Evolutionary conservation across 2,888 invertebrate genomes (phyloP).

Genomic region (Ethmia dodecea): DNA sequence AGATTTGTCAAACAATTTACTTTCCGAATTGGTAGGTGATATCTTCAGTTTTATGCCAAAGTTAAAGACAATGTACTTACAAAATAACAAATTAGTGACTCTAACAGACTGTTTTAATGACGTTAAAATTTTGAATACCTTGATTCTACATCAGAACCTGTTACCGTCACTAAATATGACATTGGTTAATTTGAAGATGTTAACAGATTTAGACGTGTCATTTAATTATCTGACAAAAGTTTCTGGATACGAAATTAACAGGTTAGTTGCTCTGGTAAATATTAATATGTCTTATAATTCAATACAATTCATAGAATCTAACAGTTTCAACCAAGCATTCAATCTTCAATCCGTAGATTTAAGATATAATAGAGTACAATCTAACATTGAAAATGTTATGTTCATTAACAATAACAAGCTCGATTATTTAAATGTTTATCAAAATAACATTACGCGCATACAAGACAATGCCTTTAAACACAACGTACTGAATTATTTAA

Average conservation of each 20-base stretch:
- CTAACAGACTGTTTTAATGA: constrained; percentile 37
- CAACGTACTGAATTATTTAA: constrained; percentile 35
- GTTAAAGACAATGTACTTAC: constrained; percentile 39
- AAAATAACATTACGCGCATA: constrained; percentile 41
- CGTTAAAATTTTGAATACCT: constrained; percentile 29
- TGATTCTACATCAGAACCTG: constrained; percentile 43
- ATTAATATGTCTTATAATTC: constrained; percentile 51
- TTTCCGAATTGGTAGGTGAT: constrained; percentile 31
- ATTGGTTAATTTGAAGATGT: constrained; percentile 37
- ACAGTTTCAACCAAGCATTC: constrained; percentile 44
- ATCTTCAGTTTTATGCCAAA: constrained; percentile 28
- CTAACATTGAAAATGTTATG: constrained; percentile 38
- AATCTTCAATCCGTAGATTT: constrained; percentile 42
- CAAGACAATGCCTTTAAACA: constrained; percentile 44
- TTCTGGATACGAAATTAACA: constrained; percentile 43
- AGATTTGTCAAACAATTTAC: constrained; percentile 46
- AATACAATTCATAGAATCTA: constrained; percentile 41
- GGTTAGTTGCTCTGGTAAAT: constrained; percentile 33
- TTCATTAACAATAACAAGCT: constrained; percentile 44
- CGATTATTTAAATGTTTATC: constrained; percentile 38
- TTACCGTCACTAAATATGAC: constrained; percentile 41
- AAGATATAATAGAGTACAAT: constrained; percentile 43
- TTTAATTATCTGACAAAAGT: constrained; percentile 38
- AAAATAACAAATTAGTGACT: constrained; percentile 36
- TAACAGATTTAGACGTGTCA: constrained; percentile 43